Conservation (phyloP, 2,113 vertebrate genomes). For the Trochalopteron elliotii region DNA sequence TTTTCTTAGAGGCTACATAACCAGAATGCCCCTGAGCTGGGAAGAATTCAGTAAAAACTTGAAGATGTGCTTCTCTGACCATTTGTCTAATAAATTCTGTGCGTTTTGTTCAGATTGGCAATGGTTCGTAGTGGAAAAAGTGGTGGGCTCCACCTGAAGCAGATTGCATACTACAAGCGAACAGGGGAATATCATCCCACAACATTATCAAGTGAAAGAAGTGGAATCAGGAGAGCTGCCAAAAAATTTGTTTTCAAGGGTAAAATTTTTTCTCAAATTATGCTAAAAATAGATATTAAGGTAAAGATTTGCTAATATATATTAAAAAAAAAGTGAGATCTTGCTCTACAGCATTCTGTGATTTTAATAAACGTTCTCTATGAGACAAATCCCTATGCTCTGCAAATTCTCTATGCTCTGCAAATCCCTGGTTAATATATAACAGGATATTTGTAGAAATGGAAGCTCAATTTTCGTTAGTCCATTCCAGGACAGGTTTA, state of each 20-base stretch:
- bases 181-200: slow-evolving; percentile 75
- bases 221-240: slow-evolving; percentile 78
- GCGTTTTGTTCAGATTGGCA: slow-evolving; percentile 33
- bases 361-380: not conserved
- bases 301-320: not conserved
- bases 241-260: slow-evolving; percentile 79
- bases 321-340: not conserved
- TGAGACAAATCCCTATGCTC: not conserved
- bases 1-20: not conserved
- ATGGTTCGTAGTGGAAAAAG: slow-evolving; percentile 80
- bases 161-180: slow-evolving; percentile 75
- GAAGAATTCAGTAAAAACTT: not conserved
- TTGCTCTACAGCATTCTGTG: not conserved
- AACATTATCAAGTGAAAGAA: slow-evolving; percentile 75
- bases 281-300: not conserved
- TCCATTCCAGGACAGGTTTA: not conserved
- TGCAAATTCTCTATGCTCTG: not conserved
- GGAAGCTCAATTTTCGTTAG: not conserved
- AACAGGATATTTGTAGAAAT: not conserved
- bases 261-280: slow-evolving; percentile 7
- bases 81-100: not conserved
- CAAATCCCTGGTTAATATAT: not conserved
- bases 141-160: slow-evolving; percentile 76
- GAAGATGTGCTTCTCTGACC: not conserved
- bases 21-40: not conserved